Evolutionary conservation across 2,113 vertebrate genomes (phyloP), one percentile per base, ranked within the genome.

Genomic region (Scartelaos histophorus): DNA sequence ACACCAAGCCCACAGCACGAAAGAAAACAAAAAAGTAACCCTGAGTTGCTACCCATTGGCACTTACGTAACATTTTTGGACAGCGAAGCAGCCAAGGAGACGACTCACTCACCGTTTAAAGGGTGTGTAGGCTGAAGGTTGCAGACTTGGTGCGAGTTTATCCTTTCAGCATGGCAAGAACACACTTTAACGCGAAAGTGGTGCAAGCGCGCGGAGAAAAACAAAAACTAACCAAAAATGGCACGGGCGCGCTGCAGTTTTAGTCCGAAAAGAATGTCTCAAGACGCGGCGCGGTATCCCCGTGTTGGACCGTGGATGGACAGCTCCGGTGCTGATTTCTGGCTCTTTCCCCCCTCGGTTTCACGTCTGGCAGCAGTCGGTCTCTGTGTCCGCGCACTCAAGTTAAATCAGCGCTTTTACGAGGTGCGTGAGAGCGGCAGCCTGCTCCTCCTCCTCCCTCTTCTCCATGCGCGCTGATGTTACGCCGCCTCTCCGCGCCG

Each of bases 301-400:
- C 10, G 17, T 22, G 66, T 16, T 67, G 38, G 67, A 84, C 76
- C 54, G 74, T 71, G 7, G n/a, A 71, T 51, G 82, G 90, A 93
- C 91, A 93, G 93, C 91, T 90, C 92, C 92, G 68, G 93, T 93
- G 85, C 93, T 93, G 92, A 93, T 91, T 81, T 83, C 71, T 9
- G 46, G n/a, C 2, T 76, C 57, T 73, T 80, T 34, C 54, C 71
- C 67, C 13, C 70, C 25, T 76, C 58, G 66, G 29, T 29, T 29
- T 73, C 74, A 71, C 74, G 73, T 80, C 67, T 61, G 75, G 62
- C 62, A 65, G 45, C 74, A 58, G 68, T 38, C 9, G 21, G 6
- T 24, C 11, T 58, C 38, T 66, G 65, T 66, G 64, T 66, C 34
- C 29, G 64, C 38, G 64, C 62, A 75, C 68, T 82, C 43, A 80